phyloP scores from a whole-genome alignment of 2,888 invertebrate species.

The Zygaena filipendulae region DNA sequence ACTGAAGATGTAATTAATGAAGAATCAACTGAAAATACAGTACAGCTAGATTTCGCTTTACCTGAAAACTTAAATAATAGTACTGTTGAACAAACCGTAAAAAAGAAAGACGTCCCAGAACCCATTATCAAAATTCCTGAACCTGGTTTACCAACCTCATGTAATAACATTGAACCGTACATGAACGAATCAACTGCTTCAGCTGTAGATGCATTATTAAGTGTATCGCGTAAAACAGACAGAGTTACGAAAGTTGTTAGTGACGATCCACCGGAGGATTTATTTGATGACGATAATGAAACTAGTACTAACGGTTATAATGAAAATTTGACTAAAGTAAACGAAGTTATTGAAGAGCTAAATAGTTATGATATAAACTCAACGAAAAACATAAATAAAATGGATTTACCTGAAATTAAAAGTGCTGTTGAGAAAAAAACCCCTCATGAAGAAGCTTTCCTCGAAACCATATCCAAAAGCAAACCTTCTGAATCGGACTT shows the following conservation, averaged over 20 bases:
- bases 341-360: no score
- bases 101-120: no score
- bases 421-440: slow-evolving; percentile 7
- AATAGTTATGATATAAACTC: slow-evolving; percentile 15
- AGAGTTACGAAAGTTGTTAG: slow-evolving; percentile 48
- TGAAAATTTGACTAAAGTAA: slow-evolving; percentile 19
- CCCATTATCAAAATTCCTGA: no score
- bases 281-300: slow-evolving; percentile 56
- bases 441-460: slow-evolving; percentile 8
- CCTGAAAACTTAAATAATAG: no score
- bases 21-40: no score
- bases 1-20: no score
- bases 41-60: no score
- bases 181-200: slow-evolving; percentile 56
- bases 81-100: no score
- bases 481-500: slow-evolving; percentile 56
- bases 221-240: slow-evolving; percentile 53
- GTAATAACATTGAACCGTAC: slow-evolving; percentile 29
- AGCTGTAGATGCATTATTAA: slow-evolving; percentile 55
- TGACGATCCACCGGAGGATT: slow-evolving; percentile 53
- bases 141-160: no score
- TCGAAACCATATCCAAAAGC: neutral
- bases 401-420: slow-evolving; percentile 6
- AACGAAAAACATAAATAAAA: slow-evolving; percentile 5
- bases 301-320: slow-evolving; percentile 31